Evolutionary conservation across 2,888 invertebrate species (phyloP).

Genomic region (Byasa hedistus): DNA sequence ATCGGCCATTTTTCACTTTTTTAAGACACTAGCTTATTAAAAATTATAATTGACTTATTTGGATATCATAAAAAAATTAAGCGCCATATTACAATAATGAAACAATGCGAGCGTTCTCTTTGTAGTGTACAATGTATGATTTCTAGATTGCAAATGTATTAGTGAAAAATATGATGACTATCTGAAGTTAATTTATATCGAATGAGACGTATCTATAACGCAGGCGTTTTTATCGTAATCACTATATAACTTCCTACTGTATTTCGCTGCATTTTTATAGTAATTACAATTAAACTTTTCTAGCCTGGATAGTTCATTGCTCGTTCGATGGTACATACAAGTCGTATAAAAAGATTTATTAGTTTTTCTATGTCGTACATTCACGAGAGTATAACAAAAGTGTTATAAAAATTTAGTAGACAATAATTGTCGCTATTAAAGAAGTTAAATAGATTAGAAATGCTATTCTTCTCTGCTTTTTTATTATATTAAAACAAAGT

Average conservation of each 20-base stretch:
- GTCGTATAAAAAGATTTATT: too few relatives aligned
- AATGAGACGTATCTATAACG: slow-evolving; percentile 52
- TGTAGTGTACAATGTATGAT: slow-evolving; percentile 49
- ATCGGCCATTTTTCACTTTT: slow-evolving; percentile 50
- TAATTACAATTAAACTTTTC: not conserved
- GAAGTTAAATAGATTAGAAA: too few relatives aligned
- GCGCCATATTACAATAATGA: slow-evolving; percentile 22
- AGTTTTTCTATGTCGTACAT: too few relatives aligned
- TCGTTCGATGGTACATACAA: not conserved
- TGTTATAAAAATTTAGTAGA: too few relatives aligned
- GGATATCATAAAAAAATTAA: slow-evolving; percentile 10
- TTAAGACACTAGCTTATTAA: not conserved
- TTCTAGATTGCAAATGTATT: slow-evolving; percentile 64
- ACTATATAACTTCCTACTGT: slow-evolving; percentile 37
- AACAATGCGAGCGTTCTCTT: slow-evolving; percentile 32
- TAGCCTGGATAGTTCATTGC: not conserved
- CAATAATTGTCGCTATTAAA: too few relatives aligned
- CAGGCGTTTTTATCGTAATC: slow-evolving; percentile 51
- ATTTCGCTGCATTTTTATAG: slow-evolving; percentile 2
- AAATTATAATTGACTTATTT: not conserved
- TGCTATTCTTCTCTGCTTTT: too few relatives aligned
- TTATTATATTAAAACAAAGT: not conserved
- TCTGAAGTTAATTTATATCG: slow-evolving; percentile 51
- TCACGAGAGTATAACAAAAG: too few relatives aligned
- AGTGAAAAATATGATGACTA: slow-evolving; percentile 56